A percentile compares a stretch with the other conserved stretches of the same genome.
phyloP scores from a whole-genome alignment of 2,888 invertebrate species.

The Auanema freiburgensis region DNA sequence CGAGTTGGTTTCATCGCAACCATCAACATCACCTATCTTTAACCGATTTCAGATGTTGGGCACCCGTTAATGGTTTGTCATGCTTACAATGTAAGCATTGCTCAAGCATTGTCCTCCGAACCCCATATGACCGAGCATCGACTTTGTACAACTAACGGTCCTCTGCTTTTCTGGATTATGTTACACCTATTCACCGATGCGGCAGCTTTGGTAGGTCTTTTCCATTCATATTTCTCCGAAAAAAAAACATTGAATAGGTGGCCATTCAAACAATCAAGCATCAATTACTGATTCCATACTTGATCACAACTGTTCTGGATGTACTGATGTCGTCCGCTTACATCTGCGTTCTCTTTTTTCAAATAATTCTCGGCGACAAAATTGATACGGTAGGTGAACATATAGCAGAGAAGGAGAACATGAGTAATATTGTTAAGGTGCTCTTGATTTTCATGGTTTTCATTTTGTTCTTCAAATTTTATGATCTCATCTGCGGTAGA shows the following conservation, averaged over 20 bases:
- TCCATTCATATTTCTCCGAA: neutral
- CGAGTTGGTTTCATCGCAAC: slow-evolving; percentile 23
- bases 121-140: slow-evolving; percentile 32
- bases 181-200: slow-evolving; percentile 41
- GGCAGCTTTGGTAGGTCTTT: slow-evolving; percentile 33
- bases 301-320: slow-evolving; percentile 34
- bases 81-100: slow-evolving; percentile 33
- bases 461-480: slow-evolving; percentile 45
- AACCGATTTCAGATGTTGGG: slow-evolving; percentile 30
- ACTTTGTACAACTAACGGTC: slow-evolving; percentile 39
- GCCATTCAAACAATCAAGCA: slow-evolving; percentile 28
- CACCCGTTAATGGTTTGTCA: slow-evolving; percentile 45
- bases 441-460: slow-evolving; percentile 43
- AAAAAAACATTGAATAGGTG: slow-evolving; percentile 14
- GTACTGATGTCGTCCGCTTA: slow-evolving; percentile 37
- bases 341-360: slow-evolving; percentile 32
- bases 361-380: slow-evolving; percentile 27
- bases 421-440: slow-evolving; percentile 22
- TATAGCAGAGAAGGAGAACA: neutral
- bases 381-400: slow-evolving; percentile 27
- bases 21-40: neutral
- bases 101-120: slow-evolving; percentile 35
- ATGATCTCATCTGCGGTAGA: slow-evolving; percentile 43
- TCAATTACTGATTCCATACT: slow-evolving; percentile 27
- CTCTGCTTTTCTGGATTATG: slow-evolving; percentile 42